Conservation (phyloP, 2,888 invertebrate genomes). For the Himalopsyche kuldschensis region DNA sequence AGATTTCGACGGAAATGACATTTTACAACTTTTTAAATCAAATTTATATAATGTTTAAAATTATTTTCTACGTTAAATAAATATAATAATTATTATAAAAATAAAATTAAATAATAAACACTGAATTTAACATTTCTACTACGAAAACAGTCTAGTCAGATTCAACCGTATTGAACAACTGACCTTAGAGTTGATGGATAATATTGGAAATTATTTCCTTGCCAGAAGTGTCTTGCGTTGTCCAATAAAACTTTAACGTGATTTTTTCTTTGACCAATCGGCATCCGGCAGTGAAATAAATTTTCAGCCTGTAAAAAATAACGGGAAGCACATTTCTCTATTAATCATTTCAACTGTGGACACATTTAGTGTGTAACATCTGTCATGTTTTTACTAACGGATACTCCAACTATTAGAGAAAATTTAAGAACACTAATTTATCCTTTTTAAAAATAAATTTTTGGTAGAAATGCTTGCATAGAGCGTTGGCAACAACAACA, state of each 20-base stretch:
- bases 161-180: constrained; percentile 28
- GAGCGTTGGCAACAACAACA: not conserved
- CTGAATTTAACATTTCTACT: not conserved
- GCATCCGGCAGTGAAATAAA: constrained; percentile 9
- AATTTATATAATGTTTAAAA: not conserved
- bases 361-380: not conserved
- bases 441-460: not conserved
- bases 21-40: constrained; percentile 45
- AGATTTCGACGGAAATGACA: constrained; percentile 82
- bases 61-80: not conserved
- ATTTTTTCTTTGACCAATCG: constrained; percentile 11
- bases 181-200: constrained; percentile 30
- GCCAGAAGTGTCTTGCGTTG: constrained; percentile 15
- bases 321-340: constrained; percentile 25
- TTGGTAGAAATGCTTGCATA: no score
- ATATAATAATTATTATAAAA: not conserved
- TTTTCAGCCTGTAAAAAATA: constrained; percentile 26
- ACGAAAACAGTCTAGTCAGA: constrained; percentile 13
- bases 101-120: not conserved
- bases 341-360: constrained; percentile 18
- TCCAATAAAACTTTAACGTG: constrained; percentile 18
- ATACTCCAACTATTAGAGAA: not conserved
- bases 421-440: not conserved
- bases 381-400: not conserved
- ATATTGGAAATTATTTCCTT: constrained; percentile 6